Evolutionary conservation across 2,113 vertebrate genomes (phyloP).

Genomic region (Coptodon rendalli): DNA sequence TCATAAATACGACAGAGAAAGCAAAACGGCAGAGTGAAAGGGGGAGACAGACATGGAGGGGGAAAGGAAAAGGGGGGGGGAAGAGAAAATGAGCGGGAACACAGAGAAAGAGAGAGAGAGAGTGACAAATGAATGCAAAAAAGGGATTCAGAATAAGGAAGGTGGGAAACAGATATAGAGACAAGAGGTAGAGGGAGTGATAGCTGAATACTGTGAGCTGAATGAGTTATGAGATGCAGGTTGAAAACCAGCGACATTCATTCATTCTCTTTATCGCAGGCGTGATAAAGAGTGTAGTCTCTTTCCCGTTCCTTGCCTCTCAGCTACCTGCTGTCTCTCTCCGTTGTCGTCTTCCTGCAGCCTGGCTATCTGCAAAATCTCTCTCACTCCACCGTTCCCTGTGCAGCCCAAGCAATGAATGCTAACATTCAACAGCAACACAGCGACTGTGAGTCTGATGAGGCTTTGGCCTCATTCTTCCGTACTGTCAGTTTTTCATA

Average conservation of each 20-base stretch:
- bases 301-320: not conserved
- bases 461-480: not conserved
- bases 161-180: constrained; percentile 8
- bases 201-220: constrained; percentile 39
- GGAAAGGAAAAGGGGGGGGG: not conserved
- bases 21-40: constrained; percentile 30
- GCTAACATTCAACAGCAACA: not conserved
- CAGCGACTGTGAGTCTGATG: not conserved
- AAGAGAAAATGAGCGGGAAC: not conserved
- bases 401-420: not conserved
- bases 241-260: constrained; percentile 34
- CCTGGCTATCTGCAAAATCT: constrained; percentile 13
- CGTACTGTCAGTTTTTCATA: not conserved
- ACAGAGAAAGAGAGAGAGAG: not conserved
- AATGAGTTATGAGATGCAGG: constrained; percentile 52
- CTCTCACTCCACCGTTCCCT: not conserved
- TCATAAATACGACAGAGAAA: constrained; percentile 66
- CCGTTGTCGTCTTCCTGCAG: not conserved
- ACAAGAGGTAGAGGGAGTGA: constrained; percentile 15
- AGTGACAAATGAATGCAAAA: not conserved
- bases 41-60: not conserved
- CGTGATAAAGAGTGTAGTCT: constrained; percentile 34
- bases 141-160: constrained; percentile 4
- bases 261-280: constrained; percentile 49
- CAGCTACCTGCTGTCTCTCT: constrained; percentile 32